Evolutionary conservation across 1,140 invertebrate genomes (phyloP).

Genomic region (Eumaeus atala): DNA sequence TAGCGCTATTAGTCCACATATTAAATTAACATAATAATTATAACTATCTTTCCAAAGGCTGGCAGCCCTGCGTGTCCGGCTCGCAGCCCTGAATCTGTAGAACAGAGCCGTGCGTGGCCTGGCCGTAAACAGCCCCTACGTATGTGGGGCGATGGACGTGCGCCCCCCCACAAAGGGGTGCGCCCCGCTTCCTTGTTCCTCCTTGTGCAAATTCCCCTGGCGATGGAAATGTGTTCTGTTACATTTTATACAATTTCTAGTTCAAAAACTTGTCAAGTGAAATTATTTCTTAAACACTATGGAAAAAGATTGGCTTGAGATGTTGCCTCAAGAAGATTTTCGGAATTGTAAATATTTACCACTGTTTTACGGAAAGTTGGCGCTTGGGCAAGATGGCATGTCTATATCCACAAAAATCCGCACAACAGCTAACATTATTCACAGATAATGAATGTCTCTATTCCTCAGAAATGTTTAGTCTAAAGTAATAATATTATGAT

Average conservation of each 20-base stretch:
- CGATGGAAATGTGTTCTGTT: constrained; percentile 71
- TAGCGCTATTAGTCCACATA: too few species aligned
- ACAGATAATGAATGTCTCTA: too few species aligned
- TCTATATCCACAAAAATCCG: too few species aligned
- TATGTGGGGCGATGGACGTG: constrained; percentile 66
- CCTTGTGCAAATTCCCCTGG: constrained; percentile 73
- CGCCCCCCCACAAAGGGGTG: constrained; percentile 58
- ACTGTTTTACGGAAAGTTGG: too few species aligned
- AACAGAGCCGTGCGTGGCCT: constrained; percentile 63
- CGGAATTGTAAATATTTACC: too few species aligned
- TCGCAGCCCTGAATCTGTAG: constrained; percentile 65
- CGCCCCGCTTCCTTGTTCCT: constrained; percentile 68
- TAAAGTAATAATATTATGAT: too few species aligned
- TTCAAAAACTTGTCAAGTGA: constrained; percentile 37
- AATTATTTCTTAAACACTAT: background rate
- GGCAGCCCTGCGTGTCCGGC: constrained; percentile 64
- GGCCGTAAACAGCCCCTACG: constrained; percentile 62
- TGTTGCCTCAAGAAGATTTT: background rate
- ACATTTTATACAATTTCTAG: constrained; percentile 74
- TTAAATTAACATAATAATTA: too few species aligned
- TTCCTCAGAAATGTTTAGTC: too few species aligned
- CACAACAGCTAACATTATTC: too few species aligned
- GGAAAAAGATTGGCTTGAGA: background rate
- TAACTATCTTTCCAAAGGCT: background rate
- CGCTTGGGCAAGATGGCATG: too few species aligned